phyloP scores from a whole-genome alignment of 2,797 vertebrate genomes.

The Hapalemur alaotrensis region DNA sequence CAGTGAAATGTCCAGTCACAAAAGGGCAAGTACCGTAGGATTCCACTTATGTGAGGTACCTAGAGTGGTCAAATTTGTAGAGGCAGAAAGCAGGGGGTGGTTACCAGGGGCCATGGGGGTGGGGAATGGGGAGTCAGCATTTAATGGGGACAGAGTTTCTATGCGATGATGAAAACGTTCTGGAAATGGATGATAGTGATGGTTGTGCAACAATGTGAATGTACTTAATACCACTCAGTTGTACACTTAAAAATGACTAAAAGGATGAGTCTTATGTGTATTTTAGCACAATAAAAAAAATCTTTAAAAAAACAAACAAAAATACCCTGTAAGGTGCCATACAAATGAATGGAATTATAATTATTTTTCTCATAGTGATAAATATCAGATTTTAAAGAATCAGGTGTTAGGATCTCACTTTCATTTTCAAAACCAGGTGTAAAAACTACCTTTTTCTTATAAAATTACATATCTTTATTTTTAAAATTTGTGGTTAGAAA shows the following conservation, averaged over 20 bases:
- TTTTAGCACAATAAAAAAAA: neutral
- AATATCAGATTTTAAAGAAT: neutral
- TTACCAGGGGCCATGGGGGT: neutral
- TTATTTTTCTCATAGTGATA: neutral
- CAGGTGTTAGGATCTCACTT: neutral
- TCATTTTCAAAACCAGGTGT: neutral
- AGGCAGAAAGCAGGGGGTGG: neutral
- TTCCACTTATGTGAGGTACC: too few species aligned
- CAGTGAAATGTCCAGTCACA: too few species aligned
- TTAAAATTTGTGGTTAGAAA: neutral
- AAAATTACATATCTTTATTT: neutral
- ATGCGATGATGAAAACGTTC: neutral
- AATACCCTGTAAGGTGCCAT: neutral
- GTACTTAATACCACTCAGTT: neutral
- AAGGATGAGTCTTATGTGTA: neutral
- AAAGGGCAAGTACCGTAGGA: too few species aligned
- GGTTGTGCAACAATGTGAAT: neutral
- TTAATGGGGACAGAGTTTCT: neutral
- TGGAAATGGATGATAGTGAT: neutral
- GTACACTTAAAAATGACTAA: neutral
- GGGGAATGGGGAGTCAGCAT: neutral
- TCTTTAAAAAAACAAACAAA: too few species aligned
- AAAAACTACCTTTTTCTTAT: neutral
- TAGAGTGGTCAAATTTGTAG: neutral
- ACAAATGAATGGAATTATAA: neutral